Base-by-base conservation (phyloP, 1,140 invertebrate genomes). In the Leptopilina boulardi region DNA sequence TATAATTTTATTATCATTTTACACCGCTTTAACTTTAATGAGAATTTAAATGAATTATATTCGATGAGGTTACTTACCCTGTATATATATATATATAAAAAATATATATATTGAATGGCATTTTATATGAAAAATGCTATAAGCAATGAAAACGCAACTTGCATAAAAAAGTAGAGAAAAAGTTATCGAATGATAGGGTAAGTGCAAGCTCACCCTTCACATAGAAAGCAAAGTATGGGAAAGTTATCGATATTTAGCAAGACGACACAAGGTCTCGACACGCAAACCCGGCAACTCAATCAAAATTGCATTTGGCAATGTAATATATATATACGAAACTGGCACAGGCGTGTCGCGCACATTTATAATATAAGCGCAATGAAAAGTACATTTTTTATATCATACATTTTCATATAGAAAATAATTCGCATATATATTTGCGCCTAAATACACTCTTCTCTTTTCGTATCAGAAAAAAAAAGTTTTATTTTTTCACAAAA, bases 221-320 rank as follows among this genome's bases (percentile, higher is more conserved):
- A n/a, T 30, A 34, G 15, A 30, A 66, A 30, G 59, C 59, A 66
- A 66, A 66, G 59, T 66, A 66, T 66, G 59, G 26, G 59, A 30
- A 66, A 30, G 23, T 66, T 66, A 66, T 66, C 59, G 59, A 66
- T 66, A 66, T 66, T 66, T 66, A 66, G 21, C 59, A 13, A 66
- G 59, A 66, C 59, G 59, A n/a, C 59, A 66, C 59, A 66, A 30
- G 59, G 59, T 66, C 59, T 66, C 59, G 3, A 66, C 59, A 66
- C 59, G 59, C 59, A n/a, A 66, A 34, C 23, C 59, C 34, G n/a
- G 59, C 26, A 66, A 30, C 59, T 30, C 59, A 66, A 66, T 66
- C 59, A 66, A 66, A 66, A 66, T 66, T 66, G 59, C 59, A 66
- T 66, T 66, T 30, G 59, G 26, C 59, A 66, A 66, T n/a, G 59